Evolutionary conservation across 2,113 vertebrate species (phyloP).

Genomic region (Papio anubis): DNA sequence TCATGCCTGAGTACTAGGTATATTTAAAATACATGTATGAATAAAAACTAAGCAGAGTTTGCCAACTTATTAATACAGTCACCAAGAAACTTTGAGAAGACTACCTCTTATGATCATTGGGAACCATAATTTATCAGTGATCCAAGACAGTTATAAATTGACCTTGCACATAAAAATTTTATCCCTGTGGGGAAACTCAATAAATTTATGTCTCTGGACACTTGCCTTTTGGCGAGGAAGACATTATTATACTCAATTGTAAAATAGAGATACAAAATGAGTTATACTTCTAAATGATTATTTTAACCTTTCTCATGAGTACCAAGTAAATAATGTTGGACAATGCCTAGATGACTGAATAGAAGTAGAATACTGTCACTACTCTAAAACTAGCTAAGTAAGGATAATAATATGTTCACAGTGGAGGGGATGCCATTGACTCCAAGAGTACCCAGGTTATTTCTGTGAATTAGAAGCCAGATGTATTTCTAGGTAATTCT

Average conservation of each 20-base stretch:
- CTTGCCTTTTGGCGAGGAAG: not conserved
- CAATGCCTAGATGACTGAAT: not conserved
- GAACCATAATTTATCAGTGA: not conserved
- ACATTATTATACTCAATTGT: not conserved
- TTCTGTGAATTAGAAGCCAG: not conserved
- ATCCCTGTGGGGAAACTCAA: not conserved
- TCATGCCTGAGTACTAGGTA: not conserved
- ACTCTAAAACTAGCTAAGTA: not conserved
- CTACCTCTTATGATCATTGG: not conserved
- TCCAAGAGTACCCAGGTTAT: not conserved
- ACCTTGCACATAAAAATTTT: not conserved
- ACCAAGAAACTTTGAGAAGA: not conserved
- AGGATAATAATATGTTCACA: not conserved
- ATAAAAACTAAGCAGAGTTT: not conserved
- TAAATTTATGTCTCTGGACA: not conserved
- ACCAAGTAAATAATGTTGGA: not conserved
- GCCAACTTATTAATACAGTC: not conserved
- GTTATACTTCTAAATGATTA: not conserved
- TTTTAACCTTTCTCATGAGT: not conserved
- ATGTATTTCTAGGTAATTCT: not conserved
- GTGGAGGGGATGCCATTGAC: not conserved
- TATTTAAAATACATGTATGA: not conserved
- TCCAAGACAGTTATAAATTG: not conserved
- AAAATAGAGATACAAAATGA: not conserved
- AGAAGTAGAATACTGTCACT: not conserved